phyloP scores from a whole-genome alignment of 2,797 vertebrate species.

The Leptodactylus fallax region DNA sequence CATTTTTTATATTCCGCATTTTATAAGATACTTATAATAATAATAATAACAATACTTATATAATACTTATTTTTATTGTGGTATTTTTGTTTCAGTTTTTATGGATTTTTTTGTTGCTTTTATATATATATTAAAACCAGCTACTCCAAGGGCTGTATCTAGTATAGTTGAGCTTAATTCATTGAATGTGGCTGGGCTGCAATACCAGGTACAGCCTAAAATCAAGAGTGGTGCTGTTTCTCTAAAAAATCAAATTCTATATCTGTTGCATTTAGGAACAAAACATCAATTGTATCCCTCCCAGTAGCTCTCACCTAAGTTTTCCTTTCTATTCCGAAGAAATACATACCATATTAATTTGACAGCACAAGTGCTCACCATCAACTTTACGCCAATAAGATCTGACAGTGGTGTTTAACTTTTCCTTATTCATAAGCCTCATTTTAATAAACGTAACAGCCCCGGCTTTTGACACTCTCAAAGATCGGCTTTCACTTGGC shows the following conservation, averaged over 20 bases:
- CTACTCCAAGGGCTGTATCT: too few relatives aligned
- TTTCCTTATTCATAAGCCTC: constrained; percentile 57
- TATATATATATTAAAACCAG: too few relatives aligned
- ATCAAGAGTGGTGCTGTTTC: neutral
- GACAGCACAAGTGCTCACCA: constrained; percentile 66
- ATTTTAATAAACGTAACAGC: constrained; percentile 73
- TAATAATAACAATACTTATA: too few relatives aligned
- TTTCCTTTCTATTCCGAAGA: constrained; percentile 49
- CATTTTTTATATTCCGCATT: too few relatives aligned
- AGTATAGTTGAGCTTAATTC: too few relatives aligned
- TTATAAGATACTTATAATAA: too few relatives aligned
- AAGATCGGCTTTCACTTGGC: constrained; percentile 73
- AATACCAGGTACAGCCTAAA: neutral
- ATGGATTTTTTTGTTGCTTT: too few relatives aligned
- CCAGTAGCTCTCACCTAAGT: constrained; percentile 51
- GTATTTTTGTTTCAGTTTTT: too few relatives aligned
- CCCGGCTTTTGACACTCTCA: constrained; percentile 72
- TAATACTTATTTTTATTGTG: too few relatives aligned
- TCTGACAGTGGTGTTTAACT: constrained; percentile 68
- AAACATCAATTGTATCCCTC: constrained; percentile 19
- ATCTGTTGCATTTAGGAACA: constrained; percentile 69
- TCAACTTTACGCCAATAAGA: constrained; percentile 68
- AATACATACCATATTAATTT: constrained; percentile 66
- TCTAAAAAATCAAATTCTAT: neutral
- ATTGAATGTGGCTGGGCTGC: neutral